These are phyloP conservation scores for Solen grandis DNA, from an alignment of 1,140 invertebrate genomes.

Conservation along the genomic window DNA sequence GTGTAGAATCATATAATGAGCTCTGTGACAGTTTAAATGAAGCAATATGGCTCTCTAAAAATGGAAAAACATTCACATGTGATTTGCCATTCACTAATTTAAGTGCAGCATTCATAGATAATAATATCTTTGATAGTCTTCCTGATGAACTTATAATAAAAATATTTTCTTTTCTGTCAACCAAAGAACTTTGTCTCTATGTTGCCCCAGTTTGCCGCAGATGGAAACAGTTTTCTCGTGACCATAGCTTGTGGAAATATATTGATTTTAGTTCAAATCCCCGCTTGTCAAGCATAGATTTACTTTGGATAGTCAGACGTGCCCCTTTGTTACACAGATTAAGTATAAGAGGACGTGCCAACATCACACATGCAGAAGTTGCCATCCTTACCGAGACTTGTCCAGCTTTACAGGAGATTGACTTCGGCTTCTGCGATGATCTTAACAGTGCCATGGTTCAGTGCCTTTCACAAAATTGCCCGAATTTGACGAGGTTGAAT, in stretches of 20 bases:
- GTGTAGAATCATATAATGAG: no score
- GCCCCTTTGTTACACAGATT: conserved; percentile 25
- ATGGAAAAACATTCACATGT: no score
- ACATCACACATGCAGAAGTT: conserved; percentile 27
- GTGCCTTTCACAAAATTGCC: conserved; percentile 20
- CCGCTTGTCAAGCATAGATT: conserved; percentile 25
- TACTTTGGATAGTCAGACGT: conserved; percentile 13
- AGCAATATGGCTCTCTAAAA: no score
- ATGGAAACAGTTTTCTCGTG: conserved; percentile 25
- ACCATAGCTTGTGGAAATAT: conserved; percentile 37
- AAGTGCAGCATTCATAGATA: neutral
- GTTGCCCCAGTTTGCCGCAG: conserved; percentile 35
- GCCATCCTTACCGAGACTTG: conserved; percentile 41
- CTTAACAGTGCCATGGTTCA: conserved; percentile 16
- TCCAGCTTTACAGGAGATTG: conserved; percentile 22
- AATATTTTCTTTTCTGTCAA: conserved; percentile 36
- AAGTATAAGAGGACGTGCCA: conserved; percentile 7
- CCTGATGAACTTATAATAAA: conserved; percentile 42
- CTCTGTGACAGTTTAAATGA: no score
- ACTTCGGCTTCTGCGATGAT: conserved; percentile 44
- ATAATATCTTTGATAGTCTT: conserved; percentile 26
- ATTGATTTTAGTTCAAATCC: conserved; percentile 34
- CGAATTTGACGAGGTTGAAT: conserved; percentile 26
- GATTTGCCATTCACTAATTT: no score
- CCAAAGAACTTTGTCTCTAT: conserved; percentile 33